These are phyloP conservation scores for Muscidifurax raptorellus DNA, from an alignment of 1,140 invertebrate genomes.

Conservation along the genomic window DNA sequence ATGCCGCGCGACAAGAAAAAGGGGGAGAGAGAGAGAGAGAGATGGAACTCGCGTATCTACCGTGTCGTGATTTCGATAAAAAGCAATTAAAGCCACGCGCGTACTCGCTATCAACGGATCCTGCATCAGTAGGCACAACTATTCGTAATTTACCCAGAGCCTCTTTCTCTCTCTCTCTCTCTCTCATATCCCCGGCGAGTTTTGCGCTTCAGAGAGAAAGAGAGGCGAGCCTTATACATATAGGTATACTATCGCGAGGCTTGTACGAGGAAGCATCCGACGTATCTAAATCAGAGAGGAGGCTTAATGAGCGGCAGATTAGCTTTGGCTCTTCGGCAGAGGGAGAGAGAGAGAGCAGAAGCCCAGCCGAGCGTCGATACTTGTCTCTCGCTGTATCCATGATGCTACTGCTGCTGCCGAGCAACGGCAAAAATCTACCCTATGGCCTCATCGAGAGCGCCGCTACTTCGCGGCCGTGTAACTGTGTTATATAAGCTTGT, in stretches of 20 bases:
- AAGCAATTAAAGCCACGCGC: constrained; percentile 61
- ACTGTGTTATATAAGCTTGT: no score
- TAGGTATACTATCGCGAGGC: constrained; percentile 41
- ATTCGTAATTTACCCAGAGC: constrained; percentile 49
- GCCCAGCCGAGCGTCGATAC: constrained; percentile 44
- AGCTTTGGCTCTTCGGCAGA: constrained; percentile 32
- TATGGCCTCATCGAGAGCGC: not conserved
- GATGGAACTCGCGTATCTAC: constrained; percentile 12
- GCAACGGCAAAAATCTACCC: constrained; percentile 12
- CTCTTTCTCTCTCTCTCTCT: constrained; percentile 12
- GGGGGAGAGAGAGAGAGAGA: not conserved
- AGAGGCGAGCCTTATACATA: constrained; percentile 20
- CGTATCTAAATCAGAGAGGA: constrained; percentile 45
- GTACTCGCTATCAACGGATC: constrained; percentile 41
- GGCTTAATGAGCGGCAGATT: constrained; percentile 60
- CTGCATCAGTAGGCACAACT: constrained; percentile 16
- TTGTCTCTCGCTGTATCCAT: not conserved
- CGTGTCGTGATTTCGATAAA: constrained; percentile 59
- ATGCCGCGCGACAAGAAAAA: not conserved
- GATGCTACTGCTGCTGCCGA: not conserved
- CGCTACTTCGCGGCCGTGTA: not conserved
- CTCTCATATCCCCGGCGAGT: not conserved
- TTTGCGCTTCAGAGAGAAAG: not conserved
- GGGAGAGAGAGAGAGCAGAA: constrained; percentile 43
- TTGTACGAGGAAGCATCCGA: constrained; percentile 25